Evolutionary conservation across 2,888 invertebrate genomes (phyloP).

Genomic region (Drosophila anomalipes): DNA sequence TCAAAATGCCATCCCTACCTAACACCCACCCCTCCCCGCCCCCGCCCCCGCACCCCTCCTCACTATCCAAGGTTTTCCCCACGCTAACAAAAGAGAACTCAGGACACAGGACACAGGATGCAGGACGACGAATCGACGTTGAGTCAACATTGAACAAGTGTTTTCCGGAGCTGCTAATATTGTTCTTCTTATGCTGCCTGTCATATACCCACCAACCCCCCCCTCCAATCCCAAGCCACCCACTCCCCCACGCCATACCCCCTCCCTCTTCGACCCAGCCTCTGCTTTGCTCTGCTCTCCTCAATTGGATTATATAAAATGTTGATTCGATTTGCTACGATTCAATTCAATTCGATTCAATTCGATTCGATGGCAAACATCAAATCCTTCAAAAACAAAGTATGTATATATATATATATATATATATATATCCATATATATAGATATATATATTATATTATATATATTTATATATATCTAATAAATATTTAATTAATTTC

Average conservation of each 20-base stretch:
- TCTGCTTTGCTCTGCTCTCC: neutral
- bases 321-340: constrained; percentile 39
- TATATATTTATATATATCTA: neutral
- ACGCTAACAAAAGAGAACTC: neutral
- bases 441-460: too few species aligned
- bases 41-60: neutral
- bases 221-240: neutral
- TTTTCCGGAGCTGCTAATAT: constrained; percentile 40
- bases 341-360: neutral
- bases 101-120: constrained; percentile 9
- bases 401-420: neutral
- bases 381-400: neutral
- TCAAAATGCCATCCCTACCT: constrained; percentile 14
- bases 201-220: neutral
- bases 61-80: neutral
- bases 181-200: constrained; percentile 11
- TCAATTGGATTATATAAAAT: constrained; percentile 40
- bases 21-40: neutral
- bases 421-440: neutral
- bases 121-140: constrained; percentile 32
- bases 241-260: neutral
- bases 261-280: neutral
- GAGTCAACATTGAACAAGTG: constrained; percentile 54
- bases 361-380: neutral
- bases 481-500: too few species aligned